Evolutionary conservation across 2,797 vertebrate genomes (phyloP).

Genomic region (Vireo griseus): DNA sequence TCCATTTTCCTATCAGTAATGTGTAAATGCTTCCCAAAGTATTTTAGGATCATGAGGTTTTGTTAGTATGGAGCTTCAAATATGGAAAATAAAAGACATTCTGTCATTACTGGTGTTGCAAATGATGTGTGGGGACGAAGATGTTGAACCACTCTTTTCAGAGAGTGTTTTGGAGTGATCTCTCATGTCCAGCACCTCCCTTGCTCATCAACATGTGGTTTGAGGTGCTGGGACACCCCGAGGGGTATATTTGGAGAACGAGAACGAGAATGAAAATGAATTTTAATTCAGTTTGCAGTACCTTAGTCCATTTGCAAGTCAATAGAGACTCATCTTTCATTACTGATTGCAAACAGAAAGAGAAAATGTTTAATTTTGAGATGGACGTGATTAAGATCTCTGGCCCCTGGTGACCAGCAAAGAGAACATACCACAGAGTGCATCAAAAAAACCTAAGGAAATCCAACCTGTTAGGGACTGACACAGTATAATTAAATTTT

Average conservation of each 20-base stretch:
- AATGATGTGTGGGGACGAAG: background rate
- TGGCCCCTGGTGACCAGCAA: background rate
- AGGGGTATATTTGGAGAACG: accelerated
- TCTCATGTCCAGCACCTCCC: background rate
- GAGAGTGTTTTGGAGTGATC: background rate
- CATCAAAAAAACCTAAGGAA: background rate
- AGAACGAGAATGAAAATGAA: background rate
- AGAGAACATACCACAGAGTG: background rate
- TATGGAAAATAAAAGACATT: background rate
- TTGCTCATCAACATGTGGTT: background rate
- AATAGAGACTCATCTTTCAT: background rate
- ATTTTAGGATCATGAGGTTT: background rate
- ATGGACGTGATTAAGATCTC: background rate
- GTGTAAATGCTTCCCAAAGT: background rate
- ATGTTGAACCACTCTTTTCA: background rate
- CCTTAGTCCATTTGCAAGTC: background rate
- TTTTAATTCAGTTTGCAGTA: background rate
- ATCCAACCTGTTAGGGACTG: background rate
- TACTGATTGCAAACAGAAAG: background rate
- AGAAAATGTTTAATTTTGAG: background rate
- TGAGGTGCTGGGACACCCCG: background rate
- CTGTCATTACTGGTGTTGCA: background rate
- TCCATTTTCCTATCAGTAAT: background rate
- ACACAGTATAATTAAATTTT: background rate
- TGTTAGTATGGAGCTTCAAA: background rate